Conservation (phyloP, 2,888 invertebrate genomes). For the Synanthedon vespiformis region DNA sequence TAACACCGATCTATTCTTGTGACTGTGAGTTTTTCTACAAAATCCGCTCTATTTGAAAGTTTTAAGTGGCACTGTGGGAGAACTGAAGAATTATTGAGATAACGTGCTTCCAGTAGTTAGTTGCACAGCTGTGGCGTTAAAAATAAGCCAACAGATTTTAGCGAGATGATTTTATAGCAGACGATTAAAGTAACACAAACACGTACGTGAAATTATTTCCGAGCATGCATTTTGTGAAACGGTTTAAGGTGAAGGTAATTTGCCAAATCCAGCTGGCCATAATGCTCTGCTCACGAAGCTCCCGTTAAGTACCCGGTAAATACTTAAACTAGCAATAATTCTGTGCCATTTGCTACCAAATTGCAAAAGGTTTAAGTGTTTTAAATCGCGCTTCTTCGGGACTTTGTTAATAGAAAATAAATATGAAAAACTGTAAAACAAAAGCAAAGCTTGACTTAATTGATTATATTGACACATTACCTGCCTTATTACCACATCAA, state of each 20-base stretch:
- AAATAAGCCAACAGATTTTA: slow-evolving; percentile 29
- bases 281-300: slow-evolving; percentile 18
- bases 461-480: too few relatives aligned
- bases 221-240: slow-evolving; percentile 36
- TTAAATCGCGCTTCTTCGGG: not conserved
- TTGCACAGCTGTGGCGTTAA: slow-evolving; percentile 31
- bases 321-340: slow-evolving; percentile 6
- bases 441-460: too few relatives aligned
- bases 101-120: slow-evolving; percentile 32
- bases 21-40: slow-evolving; percentile 1
- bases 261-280: slow-evolving; percentile 34
- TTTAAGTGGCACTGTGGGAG: slow-evolving; percentile 24
- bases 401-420: too few relatives aligned
- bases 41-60: slow-evolving; percentile 17
- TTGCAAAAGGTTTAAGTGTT: slow-evolving; percentile 1
- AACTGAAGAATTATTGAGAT: slow-evolving; percentile 38
- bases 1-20: slow-evolving; percentile 24
- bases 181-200: slow-evolving; percentile 46
- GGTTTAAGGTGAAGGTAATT: slow-evolving; percentile 44
- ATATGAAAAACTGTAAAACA: too few relatives aligned
- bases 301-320: slow-evolving; percentile 8
- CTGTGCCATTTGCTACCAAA: not conserved
- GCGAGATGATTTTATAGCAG: slow-evolving; percentile 41
- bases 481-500: too few relatives aligned
- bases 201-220: slow-evolving; percentile 47